Conservation (phyloP, 2,113 vertebrate species). For the Oreotrochilus melanogaster region DNA sequence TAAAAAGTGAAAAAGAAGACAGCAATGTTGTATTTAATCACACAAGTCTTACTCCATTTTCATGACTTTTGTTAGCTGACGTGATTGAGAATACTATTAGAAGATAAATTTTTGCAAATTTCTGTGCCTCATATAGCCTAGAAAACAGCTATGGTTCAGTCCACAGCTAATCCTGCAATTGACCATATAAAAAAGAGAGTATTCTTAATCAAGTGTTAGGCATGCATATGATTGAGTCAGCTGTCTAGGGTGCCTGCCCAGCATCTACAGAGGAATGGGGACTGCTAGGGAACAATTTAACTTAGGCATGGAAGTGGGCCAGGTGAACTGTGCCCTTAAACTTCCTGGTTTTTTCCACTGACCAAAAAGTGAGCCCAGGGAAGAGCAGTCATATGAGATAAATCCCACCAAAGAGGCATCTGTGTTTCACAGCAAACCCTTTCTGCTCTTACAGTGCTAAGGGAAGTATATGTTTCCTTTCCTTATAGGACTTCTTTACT, state of each 20-base stretch:
- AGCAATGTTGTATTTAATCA: background rate
- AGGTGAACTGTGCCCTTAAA: background rate
- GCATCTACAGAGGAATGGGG: background rate
- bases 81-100: background rate
- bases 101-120: background rate
- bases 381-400: background rate
- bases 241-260: background rate
- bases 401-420: background rate
- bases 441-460: background rate
- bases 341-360: background rate
- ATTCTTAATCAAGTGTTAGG: background rate
- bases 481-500: background rate
- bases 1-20: background rate
- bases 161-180: background rate
- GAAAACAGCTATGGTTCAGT: background rate
- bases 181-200: background rate
- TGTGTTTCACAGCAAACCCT: background rate
- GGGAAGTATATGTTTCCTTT: background rate
- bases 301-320: background rate
- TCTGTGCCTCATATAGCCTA: background rate
- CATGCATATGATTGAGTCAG: background rate
- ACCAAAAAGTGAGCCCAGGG: background rate
- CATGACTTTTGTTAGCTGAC: background rate
- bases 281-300: background rate
- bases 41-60: background rate